These are phyloP conservation scores for Cyanoderma ruficeps DNA, from an alignment of 2,113 vertebrate genomes.

Conservation along the genomic window DNA sequence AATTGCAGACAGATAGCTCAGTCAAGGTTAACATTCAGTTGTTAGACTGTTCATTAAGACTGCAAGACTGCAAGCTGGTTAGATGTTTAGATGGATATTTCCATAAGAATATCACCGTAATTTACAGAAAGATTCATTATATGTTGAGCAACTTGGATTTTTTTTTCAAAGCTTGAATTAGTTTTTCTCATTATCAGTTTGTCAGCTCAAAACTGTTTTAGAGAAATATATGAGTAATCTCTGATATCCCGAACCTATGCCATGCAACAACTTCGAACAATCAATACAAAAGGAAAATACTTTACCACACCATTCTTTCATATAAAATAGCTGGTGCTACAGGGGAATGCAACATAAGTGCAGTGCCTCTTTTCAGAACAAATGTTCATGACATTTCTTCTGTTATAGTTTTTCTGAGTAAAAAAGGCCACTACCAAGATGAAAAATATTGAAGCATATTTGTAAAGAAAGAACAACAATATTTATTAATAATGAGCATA, in stretches of 20 bases:
- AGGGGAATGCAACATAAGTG: conserved; percentile 43
- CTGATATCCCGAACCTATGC: not conserved
- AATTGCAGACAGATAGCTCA: not conserved
- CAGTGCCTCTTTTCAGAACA: conserved; percentile 7
- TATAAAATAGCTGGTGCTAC: conserved; percentile 1
- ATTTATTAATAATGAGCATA: conserved; percentile 63
- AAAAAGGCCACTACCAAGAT: conserved; percentile 45
- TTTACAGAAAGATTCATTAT: not conserved
- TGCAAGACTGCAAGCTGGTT: not conserved
- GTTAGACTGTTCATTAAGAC: not conserved
- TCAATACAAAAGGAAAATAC: conserved; percentile 23
- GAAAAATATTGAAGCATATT: conserved; percentile 45
- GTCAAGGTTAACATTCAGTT: not conserved
- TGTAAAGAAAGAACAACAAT: conserved; percentile 55
- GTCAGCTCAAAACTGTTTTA: not conserved
- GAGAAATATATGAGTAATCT: not conserved
- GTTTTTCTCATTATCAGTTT: not conserved
- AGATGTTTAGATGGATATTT: not conserved
- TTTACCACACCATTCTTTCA: not conserved
- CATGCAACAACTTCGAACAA: not conserved
- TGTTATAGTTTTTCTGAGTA: conserved; percentile 37
- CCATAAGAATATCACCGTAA: not conserved
- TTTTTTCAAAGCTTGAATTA: not conserved
- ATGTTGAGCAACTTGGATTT: not conserved
- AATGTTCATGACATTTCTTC: conserved; percentile 42